phyloP scores from a whole-genome alignment of 2,113 vertebrate genomes.

The Rhinolophus sinicus region DNA sequence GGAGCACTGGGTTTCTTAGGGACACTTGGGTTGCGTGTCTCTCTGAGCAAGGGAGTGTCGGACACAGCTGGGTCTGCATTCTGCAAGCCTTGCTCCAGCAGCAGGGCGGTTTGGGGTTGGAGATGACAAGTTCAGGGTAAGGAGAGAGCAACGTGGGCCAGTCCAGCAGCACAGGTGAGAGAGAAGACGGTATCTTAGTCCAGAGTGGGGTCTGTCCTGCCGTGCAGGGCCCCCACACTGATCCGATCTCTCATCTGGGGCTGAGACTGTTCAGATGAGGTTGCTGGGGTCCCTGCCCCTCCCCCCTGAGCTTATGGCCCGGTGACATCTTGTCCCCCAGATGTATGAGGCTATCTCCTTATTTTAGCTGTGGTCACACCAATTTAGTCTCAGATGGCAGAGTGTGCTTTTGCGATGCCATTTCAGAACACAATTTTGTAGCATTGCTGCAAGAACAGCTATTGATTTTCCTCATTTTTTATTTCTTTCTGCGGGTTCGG shows the following conservation, averaged over 20 bases:
- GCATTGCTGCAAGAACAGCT: not conserved
- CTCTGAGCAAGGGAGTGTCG: not conserved
- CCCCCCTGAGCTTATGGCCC: not conserved
- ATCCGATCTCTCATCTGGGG: not conserved
- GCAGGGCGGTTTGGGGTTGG: not conserved
- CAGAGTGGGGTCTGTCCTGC: not conserved
- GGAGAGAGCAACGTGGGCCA: not conserved
- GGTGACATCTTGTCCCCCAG: not conserved
- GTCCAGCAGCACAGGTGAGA: not conserved
- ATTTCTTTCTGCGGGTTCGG: not conserved
- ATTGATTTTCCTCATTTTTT: not conserved
- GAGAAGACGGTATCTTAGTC: not conserved
- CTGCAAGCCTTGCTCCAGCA: not conserved
- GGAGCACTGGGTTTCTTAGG: not conserved
- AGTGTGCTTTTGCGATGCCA: not conserved
- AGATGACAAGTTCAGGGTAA: not conserved
- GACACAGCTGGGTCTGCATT: not conserved
- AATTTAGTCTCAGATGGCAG: not conserved
- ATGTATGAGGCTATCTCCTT: not conserved
- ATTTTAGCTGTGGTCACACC: not conserved
- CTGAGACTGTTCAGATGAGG: not conserved
- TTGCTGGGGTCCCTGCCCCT: not conserved
- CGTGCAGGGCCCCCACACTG: rapidly evolving
- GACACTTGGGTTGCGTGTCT: not conserved
- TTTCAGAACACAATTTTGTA: not conserved